phyloP scores from a whole-genome alignment of 2,888 invertebrate genomes.

The Scaptomyza tumidula region DNA sequence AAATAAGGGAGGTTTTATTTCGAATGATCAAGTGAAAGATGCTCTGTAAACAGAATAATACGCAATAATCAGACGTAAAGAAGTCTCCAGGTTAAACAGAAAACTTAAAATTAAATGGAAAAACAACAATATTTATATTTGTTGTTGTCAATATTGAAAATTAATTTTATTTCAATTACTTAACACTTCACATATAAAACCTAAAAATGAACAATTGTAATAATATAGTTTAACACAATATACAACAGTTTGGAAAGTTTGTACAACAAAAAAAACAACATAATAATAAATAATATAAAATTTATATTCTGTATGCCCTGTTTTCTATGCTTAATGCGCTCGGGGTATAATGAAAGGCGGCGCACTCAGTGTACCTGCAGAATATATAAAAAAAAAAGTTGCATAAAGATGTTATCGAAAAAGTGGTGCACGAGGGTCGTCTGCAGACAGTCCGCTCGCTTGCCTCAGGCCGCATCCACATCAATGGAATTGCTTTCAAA shows the following conservation, averaged over 20 bases:
- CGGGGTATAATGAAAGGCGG: constrained; percentile 28
- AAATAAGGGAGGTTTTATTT: not conserved
- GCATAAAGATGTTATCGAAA: constrained; percentile 78
- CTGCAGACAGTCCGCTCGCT: constrained; percentile 16
- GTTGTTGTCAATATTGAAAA: too few relatives aligned
- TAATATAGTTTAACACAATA: too few relatives aligned
- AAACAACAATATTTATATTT: too few relatives aligned
- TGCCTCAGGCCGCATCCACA: constrained; percentile 47
- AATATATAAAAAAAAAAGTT: constrained; percentile 37
- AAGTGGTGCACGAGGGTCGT: constrained; percentile 51
- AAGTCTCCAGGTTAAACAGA: too few relatives aligned
- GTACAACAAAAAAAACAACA: too few relatives aligned
- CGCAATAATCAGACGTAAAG: too few relatives aligned
- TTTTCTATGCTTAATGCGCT: not conserved
- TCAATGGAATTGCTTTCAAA: constrained; percentile 68
- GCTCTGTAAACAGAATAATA: not conserved
- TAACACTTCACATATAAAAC: too few relatives aligned
- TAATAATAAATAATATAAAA: too few relatives aligned
- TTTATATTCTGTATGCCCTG: not conserved
- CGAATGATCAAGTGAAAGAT: not conserved
- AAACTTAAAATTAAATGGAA: too few relatives aligned
- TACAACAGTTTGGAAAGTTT: too few relatives aligned
- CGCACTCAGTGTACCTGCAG: constrained; percentile 49
- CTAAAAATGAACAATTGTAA: too few relatives aligned
- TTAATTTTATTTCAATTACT: too few relatives aligned